Evolutionary conservation across 2,888 invertebrate genomes (phyloP).

Genomic region (Drymonia ruficornis): DNA sequence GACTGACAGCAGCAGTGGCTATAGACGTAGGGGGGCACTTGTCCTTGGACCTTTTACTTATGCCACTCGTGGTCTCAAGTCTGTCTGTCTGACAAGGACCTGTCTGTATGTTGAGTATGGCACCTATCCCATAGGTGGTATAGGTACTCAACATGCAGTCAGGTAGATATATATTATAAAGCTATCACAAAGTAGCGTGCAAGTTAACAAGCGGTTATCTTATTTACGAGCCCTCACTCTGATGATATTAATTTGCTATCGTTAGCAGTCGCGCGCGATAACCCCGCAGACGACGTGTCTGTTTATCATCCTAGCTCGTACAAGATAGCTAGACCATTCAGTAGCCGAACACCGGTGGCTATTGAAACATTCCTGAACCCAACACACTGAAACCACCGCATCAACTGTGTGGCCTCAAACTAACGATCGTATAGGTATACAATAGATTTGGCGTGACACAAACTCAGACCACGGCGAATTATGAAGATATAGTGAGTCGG

Average conservation of each 20-base stretch:
- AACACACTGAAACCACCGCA: no score
- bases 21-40: no score
- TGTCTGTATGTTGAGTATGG: no score
- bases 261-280: constrained; percentile 5
- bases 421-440: no score
- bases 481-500: no score
- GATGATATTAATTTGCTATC: constrained; percentile 9
- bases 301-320: constrained; percentile 4
- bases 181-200: background rate
- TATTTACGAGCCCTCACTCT: constrained; percentile 3
- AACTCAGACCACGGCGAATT: no score
- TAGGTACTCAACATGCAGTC: background rate
- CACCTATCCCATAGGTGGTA: no score
- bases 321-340: background rate
- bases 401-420: no score
- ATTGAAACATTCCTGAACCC: background rate
- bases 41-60: no score
- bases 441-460: background rate
- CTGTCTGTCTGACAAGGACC: no score
- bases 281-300: constrained; percentile 3
- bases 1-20: no score
- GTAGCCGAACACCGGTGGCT: background rate
- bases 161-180: background rate
- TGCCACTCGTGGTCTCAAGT: no score
- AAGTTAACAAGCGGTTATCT: constrained; percentile 5